Evolutionary conservation across 2,888 invertebrate genomes (phyloP), one percentile per base, ranked within the genome.

Genomic region (Dermolepida albohirtum): DNA sequence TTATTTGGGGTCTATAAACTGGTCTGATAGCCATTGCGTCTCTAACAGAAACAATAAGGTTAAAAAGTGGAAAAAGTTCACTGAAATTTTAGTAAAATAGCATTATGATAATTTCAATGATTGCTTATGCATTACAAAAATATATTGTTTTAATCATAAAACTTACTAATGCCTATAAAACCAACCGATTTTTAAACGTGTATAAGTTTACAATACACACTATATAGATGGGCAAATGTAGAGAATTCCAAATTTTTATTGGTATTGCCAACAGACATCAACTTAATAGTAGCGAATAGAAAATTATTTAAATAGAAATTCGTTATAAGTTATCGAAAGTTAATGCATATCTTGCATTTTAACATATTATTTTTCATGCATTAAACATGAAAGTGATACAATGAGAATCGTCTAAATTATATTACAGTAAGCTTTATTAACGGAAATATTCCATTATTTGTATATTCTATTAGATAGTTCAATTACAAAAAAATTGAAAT

Each of bases 21-120:
- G 96, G 96, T 85, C 94, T 88, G 82, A 95, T 94, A 82, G 95
- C 93, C 93, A 94, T 94, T 86, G 87, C 92, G 83, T 63, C 71
- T 65, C 78, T 76, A 69, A 16, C 5, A n/a, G n/a, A n/a, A 47
- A 68, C 27, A 59, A 63, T 49, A 41, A 55, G 44, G 47, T 71
- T 70, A 64, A 14, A 43, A 40, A 41, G 54, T 16, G 44, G 12
- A 29, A 14, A 5, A 11, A 8, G 40, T 47, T 17, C 4, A 10
- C 27, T 51, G 27, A 16, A 22, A 2, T 22, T 2, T 22, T 22
- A 22, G 2, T 22, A 8, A 51, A 22, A 47, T 54, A 43, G 44
- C 10, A 44, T 49, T 29, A 0, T 11, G 12, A 34, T 16, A 39
- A 22, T 44, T 29, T 27, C 11, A 22, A 55, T 43, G 16, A n/a